Base-by-base conservation (phyloP, 2,888 invertebrate species). In the Stomorhina lunata region DNA sequence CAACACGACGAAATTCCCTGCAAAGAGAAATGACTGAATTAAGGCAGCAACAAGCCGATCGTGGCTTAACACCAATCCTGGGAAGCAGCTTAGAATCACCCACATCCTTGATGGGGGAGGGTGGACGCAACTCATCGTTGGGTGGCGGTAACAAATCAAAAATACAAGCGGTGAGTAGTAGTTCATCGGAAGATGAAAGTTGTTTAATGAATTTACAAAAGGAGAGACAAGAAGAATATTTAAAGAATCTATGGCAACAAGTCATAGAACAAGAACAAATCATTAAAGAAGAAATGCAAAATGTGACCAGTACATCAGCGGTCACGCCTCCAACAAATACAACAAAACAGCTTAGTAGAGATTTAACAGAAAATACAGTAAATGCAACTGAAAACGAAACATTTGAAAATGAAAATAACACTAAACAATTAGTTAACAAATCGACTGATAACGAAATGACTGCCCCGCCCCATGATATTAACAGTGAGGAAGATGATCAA, bases 81-180 rank as follows among this genome's bases (percentile, higher is more conserved):
- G 86, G 87, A 17, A 86, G 85, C 55, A 85, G 86, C 53, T 57
- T 86, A 20, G 86, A 86, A 55, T 86, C 86, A 1, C 86, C 86
- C 17, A 85, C 85, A 37, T 80, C 81, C 6, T 75, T 84, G 9
- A 61, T 84, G 66, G 81, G 75, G 20, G 82, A 82, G 57, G 68
- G 37, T 10, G 48, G 40, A 29, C 63, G 34, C 43, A 40, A 50
- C 43, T 34, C 65, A 6, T 17, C 61, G 1, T 20, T 71, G 40
- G 50, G 37, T 6, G 37, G 57, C 4, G 50, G 37, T 6, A 43
- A 63, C 4, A 80, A 77, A 68, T 50, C 83, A 2, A 84, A 84
- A 69, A 89, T 89, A 73, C 84, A 87, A 22, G 89, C 89, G 2
- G 89, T 89, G 27, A 89, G 89, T 84, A 89, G 89, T 85, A 86